Conservation (phyloP, 2,797 vertebrate genomes). For the Iguana delicatissima region DNA sequence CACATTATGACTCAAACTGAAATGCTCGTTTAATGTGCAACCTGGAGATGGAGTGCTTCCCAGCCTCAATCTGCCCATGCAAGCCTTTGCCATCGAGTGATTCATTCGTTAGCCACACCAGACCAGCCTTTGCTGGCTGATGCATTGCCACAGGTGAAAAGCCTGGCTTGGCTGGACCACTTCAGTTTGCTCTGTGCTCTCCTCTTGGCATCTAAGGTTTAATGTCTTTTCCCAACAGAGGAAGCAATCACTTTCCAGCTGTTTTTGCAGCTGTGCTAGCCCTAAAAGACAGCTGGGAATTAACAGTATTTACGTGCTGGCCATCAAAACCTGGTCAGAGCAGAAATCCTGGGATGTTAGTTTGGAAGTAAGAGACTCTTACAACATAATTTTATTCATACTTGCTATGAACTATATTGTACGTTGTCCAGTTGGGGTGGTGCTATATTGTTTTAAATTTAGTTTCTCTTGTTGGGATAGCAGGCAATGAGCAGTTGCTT, state of each 20-base stretch:
- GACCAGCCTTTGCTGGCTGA: neutral
- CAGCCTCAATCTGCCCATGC: neutral
- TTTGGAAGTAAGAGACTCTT: neutral
- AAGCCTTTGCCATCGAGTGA: neutral
- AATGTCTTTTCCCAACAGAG: neutral
- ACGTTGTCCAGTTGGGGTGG: no score
- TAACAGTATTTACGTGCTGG: conserved; percentile 11
- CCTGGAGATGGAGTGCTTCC: neutral
- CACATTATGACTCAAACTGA: neutral
- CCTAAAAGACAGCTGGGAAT: neutral
- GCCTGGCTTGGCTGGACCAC: neutral
- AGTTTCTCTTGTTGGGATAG: no score
- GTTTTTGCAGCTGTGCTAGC: conserved; percentile 22
- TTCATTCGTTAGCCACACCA: neutral
- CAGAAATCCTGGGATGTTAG: neutral
- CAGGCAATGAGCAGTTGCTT: no score
- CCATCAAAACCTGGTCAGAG: neutral
- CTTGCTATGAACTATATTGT: neutral
- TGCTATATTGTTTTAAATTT: no score
- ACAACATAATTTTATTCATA: neutral
- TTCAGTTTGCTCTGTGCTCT: neutral
- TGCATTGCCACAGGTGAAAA: neutral
- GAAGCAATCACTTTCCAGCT: conserved; percentile 35
- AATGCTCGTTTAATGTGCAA: neutral
- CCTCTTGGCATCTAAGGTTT: neutral